Conservation (phyloP, 1,140 invertebrate genomes). For the Aporrectodea caliginosa region DNA sequence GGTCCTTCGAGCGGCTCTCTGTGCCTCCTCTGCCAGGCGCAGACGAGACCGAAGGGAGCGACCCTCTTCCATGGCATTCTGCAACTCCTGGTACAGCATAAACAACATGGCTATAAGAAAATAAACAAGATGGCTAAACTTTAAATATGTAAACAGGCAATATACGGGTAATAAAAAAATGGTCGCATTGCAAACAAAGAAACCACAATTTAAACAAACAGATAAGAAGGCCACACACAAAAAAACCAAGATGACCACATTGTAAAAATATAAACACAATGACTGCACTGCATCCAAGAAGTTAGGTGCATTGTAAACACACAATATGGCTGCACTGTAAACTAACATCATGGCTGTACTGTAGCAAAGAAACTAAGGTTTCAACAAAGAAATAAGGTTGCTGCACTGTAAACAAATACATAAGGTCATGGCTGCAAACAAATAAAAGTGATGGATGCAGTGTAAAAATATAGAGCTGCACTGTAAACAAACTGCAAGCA, state of each 20-base stretch:
- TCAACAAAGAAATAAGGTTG: too few relatives aligned
- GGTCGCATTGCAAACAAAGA: neutral
- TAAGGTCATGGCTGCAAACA: too few relatives aligned
- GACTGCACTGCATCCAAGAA: neutral
- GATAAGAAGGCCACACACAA: neutral
- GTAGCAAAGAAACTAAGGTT: too few relatives aligned
- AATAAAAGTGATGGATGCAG: too few relatives aligned
- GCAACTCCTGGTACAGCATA: neutral
- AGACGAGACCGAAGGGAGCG: slow-evolving; percentile 25
- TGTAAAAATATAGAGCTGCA: too few relatives aligned
- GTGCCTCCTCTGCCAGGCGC: slow-evolving; percentile 49
- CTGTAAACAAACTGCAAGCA: too few relatives aligned
- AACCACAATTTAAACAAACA: neutral
- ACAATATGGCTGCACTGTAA: too few relatives aligned
- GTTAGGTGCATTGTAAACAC: too few relatives aligned
- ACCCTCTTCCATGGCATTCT: neutral
- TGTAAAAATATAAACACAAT: neutral
- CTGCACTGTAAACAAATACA: too few relatives aligned
- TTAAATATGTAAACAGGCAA: neutral
- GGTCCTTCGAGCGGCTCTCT: slow-evolving; percentile 47
- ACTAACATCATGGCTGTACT: too few relatives aligned
- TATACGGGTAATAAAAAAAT: neutral
- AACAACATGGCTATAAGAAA: neutral
- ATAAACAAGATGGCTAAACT: neutral
- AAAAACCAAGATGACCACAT: too few relatives aligned